These are phyloP conservation scores for Listronotus oregonensis DNA, from an alignment of 1,140 invertebrate species.

Conservation along the genomic window DNA sequence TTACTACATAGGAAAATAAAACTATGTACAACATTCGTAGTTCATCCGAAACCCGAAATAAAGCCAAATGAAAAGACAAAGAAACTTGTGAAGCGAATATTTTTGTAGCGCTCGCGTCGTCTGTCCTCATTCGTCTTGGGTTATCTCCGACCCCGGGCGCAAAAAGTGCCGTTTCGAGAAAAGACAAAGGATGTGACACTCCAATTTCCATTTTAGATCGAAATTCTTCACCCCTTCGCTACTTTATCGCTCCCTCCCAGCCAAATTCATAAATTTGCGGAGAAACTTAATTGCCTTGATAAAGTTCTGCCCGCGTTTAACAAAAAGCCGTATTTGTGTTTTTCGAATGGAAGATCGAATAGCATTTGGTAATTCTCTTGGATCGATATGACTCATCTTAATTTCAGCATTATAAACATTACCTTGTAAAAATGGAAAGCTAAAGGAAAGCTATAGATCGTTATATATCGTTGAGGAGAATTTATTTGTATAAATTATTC, in stretches of 20 bases:
- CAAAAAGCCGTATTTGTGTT: constrained; percentile 35
- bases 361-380: constrained; percentile 1
- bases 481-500: no score
- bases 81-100: constrained; percentile 40
- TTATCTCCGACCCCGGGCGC: constrained; percentile 50
- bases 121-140: constrained; percentile 49
- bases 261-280: constrained; percentile 40
- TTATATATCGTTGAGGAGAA: no score
- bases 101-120: constrained; percentile 41
- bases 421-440: no score
- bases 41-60: constrained; percentile 32
- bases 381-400: neutral
- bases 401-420: no score
- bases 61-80: constrained; percentile 41
- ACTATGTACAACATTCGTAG: no score
- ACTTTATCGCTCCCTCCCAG: constrained; percentile 44
- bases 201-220: constrained; percentile 56
- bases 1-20: no score
- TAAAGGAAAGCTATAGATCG: no score
- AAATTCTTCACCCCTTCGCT: constrained; percentile 49
- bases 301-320: constrained; percentile 29
- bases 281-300: constrained; percentile 35
- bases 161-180: constrained; percentile 50
- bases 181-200: constrained; percentile 55
- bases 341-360: constrained; percentile 15